These are phyloP conservation scores for Panonychus citri DNA, from an alignment of 1,140 invertebrate genomes.

Conservation along the genomic window DNA sequence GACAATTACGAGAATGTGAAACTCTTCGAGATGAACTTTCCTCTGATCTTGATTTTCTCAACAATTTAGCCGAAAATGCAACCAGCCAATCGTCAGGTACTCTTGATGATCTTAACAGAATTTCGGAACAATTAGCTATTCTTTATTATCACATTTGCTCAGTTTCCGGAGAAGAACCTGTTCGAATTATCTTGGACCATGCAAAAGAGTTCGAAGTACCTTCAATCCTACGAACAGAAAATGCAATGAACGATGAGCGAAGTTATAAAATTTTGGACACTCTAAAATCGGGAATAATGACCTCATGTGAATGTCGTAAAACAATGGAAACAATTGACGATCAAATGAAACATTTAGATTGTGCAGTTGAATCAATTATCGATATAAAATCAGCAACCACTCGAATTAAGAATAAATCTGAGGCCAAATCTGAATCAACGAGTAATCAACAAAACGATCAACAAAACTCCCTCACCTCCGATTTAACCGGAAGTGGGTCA, in stretches of 20 bases:
- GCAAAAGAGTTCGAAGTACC: slow-evolving; percentile 24
- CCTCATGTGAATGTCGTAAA: slow-evolving; percentile 20
- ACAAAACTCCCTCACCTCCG: background rate
- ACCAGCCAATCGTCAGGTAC: slow-evolving; percentile 47
- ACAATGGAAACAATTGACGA: slow-evolving; percentile 64
- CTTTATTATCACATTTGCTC: slow-evolving; percentile 77
- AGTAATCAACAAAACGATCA: too few relatives aligned
- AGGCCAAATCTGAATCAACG: slow-evolving; percentile 22
- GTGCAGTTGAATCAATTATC: slow-evolving; percentile 66
- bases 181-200: slow-evolving; percentile 66
- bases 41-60: slow-evolving; percentile 43
- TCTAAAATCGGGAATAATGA: background rate
- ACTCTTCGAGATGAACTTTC: slow-evolving; percentile 42
- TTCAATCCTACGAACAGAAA: slow-evolving; percentile 26
- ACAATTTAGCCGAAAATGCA: slow-evolving; percentile 47
- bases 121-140: slow-evolving; percentile 75
- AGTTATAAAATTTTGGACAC: background rate
- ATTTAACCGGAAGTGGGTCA: slow-evolving; percentile 19
- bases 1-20: slow-evolving; percentile 30
- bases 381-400: background rate
- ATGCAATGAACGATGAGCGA: slow-evolving; percentile 2
- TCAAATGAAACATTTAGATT: slow-evolving; percentile 67
- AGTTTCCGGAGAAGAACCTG: slow-evolving; percentile 61
- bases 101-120: slow-evolving; percentile 39
- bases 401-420: slow-evolving; percentile 18